Evolutionary conservation across 2,797 vertebrate genomes (phyloP).

Genomic region (Myotis findleyi): DNA sequence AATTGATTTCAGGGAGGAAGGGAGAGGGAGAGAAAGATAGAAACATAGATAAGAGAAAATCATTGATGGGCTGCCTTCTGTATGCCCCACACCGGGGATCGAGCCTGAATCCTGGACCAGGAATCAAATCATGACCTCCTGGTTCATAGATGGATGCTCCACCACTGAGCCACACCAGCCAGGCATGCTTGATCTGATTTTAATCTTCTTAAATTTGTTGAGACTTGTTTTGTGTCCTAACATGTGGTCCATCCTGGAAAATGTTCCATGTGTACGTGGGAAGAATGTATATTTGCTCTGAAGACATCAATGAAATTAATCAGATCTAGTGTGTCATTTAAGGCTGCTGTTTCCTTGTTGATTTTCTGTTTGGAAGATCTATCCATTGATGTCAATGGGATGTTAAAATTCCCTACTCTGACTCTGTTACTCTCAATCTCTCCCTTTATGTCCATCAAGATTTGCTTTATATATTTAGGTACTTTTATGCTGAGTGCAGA

Average conservation of each 20-base stretch:
- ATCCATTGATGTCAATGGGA: background rate
- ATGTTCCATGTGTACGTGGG: background rate
- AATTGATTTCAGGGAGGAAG: no score
- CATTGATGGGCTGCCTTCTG: no score
- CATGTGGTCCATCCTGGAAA: background rate
- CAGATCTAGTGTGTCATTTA: background rate
- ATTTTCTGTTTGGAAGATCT: background rate
- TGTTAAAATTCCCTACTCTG: background rate
- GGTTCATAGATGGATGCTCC: no score
- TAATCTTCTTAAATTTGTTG: background rate
- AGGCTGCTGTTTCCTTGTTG: background rate
- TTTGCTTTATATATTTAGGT: background rate
- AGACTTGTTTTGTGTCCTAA: background rate
- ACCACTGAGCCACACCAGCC: no score
- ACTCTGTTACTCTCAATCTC: background rate
- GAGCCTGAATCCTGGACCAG: no score
- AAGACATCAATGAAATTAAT: background rate
- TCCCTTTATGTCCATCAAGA: background rate
- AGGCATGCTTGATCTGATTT: background rate
- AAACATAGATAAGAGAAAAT: no score
- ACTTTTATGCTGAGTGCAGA: background rate
- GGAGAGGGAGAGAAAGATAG: no score
- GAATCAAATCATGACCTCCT: no score
- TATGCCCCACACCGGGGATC: no score
- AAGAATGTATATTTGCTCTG: background rate